phyloP scores from a whole-genome alignment of 2,113 vertebrate species.

The Oryzias javanicus region DNA sequence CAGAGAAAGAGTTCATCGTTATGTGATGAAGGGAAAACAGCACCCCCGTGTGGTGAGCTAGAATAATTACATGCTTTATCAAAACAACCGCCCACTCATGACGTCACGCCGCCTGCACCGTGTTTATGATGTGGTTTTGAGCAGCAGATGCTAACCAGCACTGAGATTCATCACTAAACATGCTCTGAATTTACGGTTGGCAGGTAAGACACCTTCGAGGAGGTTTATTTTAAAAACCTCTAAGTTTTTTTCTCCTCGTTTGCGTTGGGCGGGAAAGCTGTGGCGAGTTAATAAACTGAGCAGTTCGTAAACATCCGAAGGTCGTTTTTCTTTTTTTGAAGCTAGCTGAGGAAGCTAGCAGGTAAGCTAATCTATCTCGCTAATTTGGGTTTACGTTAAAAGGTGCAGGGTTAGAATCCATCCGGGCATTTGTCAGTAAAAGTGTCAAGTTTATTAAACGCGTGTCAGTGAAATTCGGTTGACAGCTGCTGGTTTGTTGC shows the following conservation, averaged over 20 bases:
- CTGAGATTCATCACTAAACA: conserved; percentile 44
- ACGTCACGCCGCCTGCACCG: conserved; percentile 46
- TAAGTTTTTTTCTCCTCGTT: not conserved
- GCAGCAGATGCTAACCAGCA: conserved; percentile 48
- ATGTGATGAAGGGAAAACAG: too few relatives aligned
- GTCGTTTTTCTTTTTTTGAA: conserved; percentile 43
- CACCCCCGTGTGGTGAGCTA: not conserved
- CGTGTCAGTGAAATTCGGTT: not conserved
- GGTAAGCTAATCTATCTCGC: conserved; percentile 36
- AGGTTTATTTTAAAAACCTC: not conserved
- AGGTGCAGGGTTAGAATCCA: not conserved
- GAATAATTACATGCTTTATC: conserved; percentile 5
- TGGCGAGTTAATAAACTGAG: conserved; percentile 6
- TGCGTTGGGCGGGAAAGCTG: not conserved
- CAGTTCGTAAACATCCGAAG: conserved; percentile 42
- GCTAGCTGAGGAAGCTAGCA: conserved; percentile 32
- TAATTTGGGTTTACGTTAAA: not conserved
- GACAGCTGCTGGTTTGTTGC: not conserved
- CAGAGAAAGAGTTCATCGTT: too few relatives aligned
- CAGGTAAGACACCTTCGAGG: conserved; percentile 46
- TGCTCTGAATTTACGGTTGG: conserved; percentile 62
- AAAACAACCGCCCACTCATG: conserved; percentile 23
- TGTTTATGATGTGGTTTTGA: conserved; percentile 60
- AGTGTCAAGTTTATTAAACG: accelerated
- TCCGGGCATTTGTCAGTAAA: too few relatives aligned